Conservation (phyloP, 2,797 vertebrate genomes). For the Fistularia commersonii region DNA sequence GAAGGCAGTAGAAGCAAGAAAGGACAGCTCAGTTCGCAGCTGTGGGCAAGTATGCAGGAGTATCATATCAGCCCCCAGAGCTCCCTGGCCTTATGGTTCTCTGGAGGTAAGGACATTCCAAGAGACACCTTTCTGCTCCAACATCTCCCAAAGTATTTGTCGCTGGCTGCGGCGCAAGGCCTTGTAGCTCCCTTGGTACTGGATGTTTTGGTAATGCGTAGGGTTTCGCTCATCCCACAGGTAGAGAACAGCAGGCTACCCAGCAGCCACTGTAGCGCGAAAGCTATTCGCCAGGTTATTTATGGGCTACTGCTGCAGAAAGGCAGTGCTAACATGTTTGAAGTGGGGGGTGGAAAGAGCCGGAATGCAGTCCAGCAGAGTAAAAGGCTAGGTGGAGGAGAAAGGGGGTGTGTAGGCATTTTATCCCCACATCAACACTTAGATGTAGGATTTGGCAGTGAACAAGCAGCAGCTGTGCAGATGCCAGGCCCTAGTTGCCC, state of each 20-base stretch:
- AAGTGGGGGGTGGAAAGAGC: conserved; percentile 1
- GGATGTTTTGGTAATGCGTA: conserved; percentile 78
- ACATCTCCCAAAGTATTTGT: conserved; percentile 77
- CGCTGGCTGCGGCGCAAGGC: conserved; percentile 65
- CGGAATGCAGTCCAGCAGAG: conserved; percentile 13
- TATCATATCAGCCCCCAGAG: conserved; percentile 76
- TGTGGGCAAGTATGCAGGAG: conserved; percentile 78
- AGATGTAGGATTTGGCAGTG: conserved; percentile 39
- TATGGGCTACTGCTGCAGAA: conserved; percentile 81
- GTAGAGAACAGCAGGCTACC: conserved; percentile 85
- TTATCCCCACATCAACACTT: conserved; percentile 14
- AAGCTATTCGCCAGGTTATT: conserved; percentile 80
- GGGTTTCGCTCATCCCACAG: conserved; percentile 82
- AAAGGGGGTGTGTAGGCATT: conserved; percentile 12
- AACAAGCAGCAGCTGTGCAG: conserved; percentile 16
- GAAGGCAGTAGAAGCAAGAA: conserved; percentile 44
- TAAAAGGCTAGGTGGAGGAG: conserved; percentile 37
- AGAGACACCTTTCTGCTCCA: conserved; percentile 13
- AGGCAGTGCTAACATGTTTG: conserved; percentile 2
- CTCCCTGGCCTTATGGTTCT: conserved; percentile 80
- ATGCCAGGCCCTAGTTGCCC: conserved; percentile 2
- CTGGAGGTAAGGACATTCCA: conserved; percentile 33
- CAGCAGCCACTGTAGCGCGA: conserved; percentile 78
- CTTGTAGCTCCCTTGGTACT: conserved; percentile 76
- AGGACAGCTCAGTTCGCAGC: conserved; percentile 59